Evolutionary conservation across 2,113 vertebrate genomes (phyloP), one percentile per base, ranked within the genome.

Genomic region (Jacana jacana): DNA sequence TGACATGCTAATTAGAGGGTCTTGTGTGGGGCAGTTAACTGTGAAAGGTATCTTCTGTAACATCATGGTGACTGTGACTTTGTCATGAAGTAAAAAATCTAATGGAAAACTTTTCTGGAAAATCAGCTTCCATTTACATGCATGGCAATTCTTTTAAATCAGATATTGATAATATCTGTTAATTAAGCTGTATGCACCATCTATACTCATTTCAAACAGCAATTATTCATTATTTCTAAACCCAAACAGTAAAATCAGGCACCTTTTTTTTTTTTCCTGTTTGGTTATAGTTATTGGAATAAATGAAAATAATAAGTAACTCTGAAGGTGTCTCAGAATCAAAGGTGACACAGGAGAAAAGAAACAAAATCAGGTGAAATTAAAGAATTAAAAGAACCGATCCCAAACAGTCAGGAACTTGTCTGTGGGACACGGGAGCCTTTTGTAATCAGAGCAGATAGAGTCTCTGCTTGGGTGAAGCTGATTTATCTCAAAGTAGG

Each of bases 351-450:
- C 30, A 11, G 31, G 9, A 7, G n/a, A 22, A 55, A 54, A 64
- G 86, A 69, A 39, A 28, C 13, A 7, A 58, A 68, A 63, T 44
- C 17, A 8, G 46, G 14, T 55, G 4, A 40, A 60, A 65, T 40
- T 37, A 64, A 83, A 57, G 52, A 66, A 61, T 68, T 42, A 33
- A 44, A 68, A 84, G 73, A 68, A 35, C 42, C 2, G 4, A 13
- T 76, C 57, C 24, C 17, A n/a, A n/a, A 44, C 18, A 12, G 10
- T 7, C 11, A 24, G 11, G 11, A 17, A n/a, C 8, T 2, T 20
- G 7, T 35, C 68, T 4, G 4, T 72, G 46, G 40, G 35, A 9
- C 2, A 4, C 1, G 3, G 24, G n/a, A 4, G 27, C 4, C 27
- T 52, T 57, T 69, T 55, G 25, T 57, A 33, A 28, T 69, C 33